Base-by-base conservation (phyloP, 2,888 invertebrate genomes). In the Quadroppia sp. region DNA sequence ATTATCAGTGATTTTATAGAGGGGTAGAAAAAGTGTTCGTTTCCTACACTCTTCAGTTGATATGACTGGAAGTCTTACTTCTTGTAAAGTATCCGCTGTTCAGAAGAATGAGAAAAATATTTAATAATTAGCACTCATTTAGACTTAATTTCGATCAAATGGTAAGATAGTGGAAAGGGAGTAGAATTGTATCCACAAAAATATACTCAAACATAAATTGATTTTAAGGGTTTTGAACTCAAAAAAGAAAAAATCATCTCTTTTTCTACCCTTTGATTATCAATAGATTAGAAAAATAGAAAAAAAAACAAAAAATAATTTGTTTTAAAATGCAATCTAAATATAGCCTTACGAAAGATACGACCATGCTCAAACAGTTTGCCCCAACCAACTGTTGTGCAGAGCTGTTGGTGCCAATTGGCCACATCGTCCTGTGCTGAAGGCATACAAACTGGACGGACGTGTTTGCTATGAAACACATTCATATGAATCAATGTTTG, bases 331-430 rank as follows among this genome's bases (percentile, higher is more conserved):
- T n/a, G n/a, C n/a, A n/a, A n/a, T n/a, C n/a, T n/a, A n/a, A n/a
- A n/a, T n/a, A n/a, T n/a, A n/a, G n/a, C n/a, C 61, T 64, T 84
- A 91, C 90, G 91, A 81, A 90, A 90, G 74, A 90, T 88, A 76
- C 89, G 84, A 72, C 90, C 90, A 76, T 89, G 88, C 83, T 91
- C 90, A 79, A 88, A 89, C 0, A 90, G 85, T 80, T 90, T 90
- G 36, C 91, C 91, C 90, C 90, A 90, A 6, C 91, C 90, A 17
- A 90, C 87, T 23, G 90, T 89, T 0, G 90, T 90, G 81, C 91
- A 91, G 77, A 87, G 85, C 0, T 86, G 85, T 0, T 89, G 89
- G 32, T 77, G 74, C 76, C 77, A 78, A 11, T 74, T 25, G 13
- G 64, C 45, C 0, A 74, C 73, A 32, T 77, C 76, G 11, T 76